Percentiles rank a stretch among this genome's conserved stretches.
Conservation (phyloP, 2,888 invertebrate genomes). For the Eristalinus sepulchralis region DNA sequence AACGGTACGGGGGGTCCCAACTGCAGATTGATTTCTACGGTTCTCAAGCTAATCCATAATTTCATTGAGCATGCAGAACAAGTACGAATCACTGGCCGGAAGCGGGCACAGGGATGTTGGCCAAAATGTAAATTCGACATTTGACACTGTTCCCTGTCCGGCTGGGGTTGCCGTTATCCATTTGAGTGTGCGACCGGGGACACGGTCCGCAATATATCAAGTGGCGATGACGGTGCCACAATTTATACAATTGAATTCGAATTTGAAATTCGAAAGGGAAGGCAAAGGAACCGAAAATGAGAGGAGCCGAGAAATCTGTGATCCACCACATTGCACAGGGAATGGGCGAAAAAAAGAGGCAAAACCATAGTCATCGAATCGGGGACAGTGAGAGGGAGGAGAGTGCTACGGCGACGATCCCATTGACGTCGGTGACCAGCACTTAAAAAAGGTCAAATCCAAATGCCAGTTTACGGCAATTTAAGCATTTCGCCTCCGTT, state of each 20-base stretch:
- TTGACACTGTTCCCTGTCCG: constrained; percentile 36
- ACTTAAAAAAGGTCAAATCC: constrained; percentile 69
- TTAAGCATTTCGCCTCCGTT: constrained; percentile 53
- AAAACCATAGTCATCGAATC: neutral
- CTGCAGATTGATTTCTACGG: constrained; percentile 38
- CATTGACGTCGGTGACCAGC: constrained; percentile 54
- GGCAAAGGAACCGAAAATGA: constrained; percentile 16
- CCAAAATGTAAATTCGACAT: constrained; percentile 36
- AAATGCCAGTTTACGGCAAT: constrained; percentile 68
- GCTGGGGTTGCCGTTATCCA: constrained; percentile 7
- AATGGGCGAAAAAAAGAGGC: neutral
- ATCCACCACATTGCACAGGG: constrained; percentile 17
- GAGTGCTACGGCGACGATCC: constrained; percentile 24
- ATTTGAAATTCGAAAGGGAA: constrained; percentile 55
- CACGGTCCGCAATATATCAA: constrained; percentile 35
- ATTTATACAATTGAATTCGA: constrained; percentile 65
- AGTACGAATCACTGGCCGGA: constrained; percentile 4
- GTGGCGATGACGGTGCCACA: constrained; percentile 42
- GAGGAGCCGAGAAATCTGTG: constrained; percentile 6
- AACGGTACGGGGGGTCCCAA: neutral
- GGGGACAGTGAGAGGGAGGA: constrained; percentile 2
- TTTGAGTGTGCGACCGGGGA: constrained; percentile 6
- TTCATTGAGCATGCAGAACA: constrained; percentile 42
- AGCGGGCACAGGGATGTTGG: neutral
- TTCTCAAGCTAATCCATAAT: constrained; percentile 42